These are phyloP conservation scores for Stenopsyche tienmushanensis DNA, from an alignment of 1,140 invertebrate genomes.

Conservation along the genomic window DNA sequence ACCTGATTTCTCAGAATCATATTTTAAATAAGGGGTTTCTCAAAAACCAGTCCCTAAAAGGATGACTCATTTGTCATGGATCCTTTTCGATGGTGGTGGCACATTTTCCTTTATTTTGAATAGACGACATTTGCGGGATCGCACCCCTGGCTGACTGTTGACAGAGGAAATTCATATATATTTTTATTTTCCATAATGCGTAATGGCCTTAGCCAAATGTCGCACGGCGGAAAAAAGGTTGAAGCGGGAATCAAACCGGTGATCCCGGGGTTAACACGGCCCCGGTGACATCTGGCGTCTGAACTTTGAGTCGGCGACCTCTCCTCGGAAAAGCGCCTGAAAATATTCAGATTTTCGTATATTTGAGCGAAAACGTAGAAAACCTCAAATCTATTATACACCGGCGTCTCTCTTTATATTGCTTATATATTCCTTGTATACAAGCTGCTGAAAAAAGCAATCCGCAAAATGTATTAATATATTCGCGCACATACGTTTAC, in stretches of 20 bases:
- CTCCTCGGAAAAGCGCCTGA: too few species aligned
- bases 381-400: neutral
- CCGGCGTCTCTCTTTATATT: neutral
- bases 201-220: neutral
- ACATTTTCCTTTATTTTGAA: too few species aligned
- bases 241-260: neutral
- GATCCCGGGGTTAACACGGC: neutral
- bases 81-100: too few species aligned
- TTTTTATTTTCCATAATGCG: neutral
- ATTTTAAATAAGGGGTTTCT: too few species aligned
- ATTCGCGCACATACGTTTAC: too few species aligned
- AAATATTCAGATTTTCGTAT: neutral
- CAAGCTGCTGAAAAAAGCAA: neutral
- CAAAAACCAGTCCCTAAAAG: too few species aligned
- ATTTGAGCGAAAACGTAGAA: neutral
- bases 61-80: too few species aligned
- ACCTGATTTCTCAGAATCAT: too few species aligned
- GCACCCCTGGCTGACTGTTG: too few species aligned
- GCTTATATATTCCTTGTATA: neutral
- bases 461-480: neutral
- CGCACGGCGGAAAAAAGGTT: neutral
- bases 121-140: too few species aligned
- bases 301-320: neutral
- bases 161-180: neutral
- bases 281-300: neutral